Evolutionary conservation across 2,797 vertebrate genomes (phyloP).

Genomic region (Pelobates cultripes): DNA sequence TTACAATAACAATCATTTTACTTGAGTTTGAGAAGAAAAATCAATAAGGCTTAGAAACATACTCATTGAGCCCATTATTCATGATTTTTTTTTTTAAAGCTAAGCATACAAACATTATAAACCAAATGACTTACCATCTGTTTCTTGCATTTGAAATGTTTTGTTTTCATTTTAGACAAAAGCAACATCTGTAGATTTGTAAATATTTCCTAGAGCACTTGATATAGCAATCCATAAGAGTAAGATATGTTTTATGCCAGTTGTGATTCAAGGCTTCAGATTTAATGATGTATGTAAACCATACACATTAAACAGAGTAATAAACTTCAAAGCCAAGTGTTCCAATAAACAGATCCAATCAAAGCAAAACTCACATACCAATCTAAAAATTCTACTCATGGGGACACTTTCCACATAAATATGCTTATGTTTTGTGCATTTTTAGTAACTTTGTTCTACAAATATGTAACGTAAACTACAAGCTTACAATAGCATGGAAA

Average conservation of each 20-base stretch:
- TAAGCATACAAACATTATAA: constrained; percentile 35
- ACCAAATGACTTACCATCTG: constrained; percentile 52
- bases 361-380: neutral
- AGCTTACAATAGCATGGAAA: too few species aligned
- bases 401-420: neutral
- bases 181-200: constrained; percentile 53
- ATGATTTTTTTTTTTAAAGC: constrained; percentile 24
- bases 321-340: neutral
- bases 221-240: constrained; percentile 39
- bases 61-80: constrained; percentile 30
- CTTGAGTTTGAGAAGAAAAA: constrained; percentile 14
- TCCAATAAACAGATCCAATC: neutral
- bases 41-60: constrained; percentile 32
- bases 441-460: too few species aligned
- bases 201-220: constrained; percentile 50
- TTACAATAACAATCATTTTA: neutral
- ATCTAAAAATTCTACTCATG: neutral
- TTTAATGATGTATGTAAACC: constrained; percentile 13
- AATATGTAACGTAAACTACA: too few species aligned
- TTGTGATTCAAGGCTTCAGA: constrained; percentile 18
- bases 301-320: neutral
- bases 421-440: too few species aligned
- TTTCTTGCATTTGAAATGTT: constrained; percentile 50
- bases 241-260: constrained; percentile 22
- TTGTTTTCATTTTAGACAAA: constrained; percentile 53